A percentile compares a stretch with the other conserved stretches of the same genome.
Conservation (phyloP, 2,797 vertebrate genomes). For the Tiaroga cobitis region DNA sequence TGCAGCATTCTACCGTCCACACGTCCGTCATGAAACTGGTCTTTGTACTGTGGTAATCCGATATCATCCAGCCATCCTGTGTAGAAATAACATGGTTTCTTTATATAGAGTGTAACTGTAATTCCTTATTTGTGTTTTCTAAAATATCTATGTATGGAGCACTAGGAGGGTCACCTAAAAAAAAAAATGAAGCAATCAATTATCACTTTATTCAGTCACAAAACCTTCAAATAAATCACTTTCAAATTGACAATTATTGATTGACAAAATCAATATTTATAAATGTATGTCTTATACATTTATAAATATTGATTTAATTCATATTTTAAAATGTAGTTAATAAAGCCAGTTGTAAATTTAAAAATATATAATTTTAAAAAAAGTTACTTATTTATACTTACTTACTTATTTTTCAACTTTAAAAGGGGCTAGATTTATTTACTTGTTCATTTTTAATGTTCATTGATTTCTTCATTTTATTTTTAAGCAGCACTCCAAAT, state of each 20-base stretch:
- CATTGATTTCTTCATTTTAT: background rate
- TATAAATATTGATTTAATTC: background rate
- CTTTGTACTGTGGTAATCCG: conserved; percentile 98
- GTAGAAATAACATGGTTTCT: background rate
- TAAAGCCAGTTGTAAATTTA: background rate
- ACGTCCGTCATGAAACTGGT: conserved; percentile 92
- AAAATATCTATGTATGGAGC: background rate
- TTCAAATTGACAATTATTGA: background rate
- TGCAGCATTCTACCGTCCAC: conserved; percentile 95
- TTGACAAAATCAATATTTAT: no score
- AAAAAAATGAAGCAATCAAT: background rate
- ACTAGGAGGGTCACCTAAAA: background rate
- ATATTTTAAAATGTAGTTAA: background rate
- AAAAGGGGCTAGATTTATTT: no score
- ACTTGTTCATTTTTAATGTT: background rate
- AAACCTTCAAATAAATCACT: background rate
- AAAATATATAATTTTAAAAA: background rate
- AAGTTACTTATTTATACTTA: no score
- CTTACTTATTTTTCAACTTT: no score
- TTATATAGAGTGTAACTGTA: background rate
- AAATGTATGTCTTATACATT: no score
- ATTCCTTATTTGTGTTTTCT: background rate
- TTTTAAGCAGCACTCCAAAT: background rate
- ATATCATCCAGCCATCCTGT: conserved; percentile 98
- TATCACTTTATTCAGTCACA: background rate